Percentiles rank a stretch among this genome's conserved stretches.
Conservation (phyloP, 1,140 invertebrate genomes). For the Diorhabda carinulata region DNA sequence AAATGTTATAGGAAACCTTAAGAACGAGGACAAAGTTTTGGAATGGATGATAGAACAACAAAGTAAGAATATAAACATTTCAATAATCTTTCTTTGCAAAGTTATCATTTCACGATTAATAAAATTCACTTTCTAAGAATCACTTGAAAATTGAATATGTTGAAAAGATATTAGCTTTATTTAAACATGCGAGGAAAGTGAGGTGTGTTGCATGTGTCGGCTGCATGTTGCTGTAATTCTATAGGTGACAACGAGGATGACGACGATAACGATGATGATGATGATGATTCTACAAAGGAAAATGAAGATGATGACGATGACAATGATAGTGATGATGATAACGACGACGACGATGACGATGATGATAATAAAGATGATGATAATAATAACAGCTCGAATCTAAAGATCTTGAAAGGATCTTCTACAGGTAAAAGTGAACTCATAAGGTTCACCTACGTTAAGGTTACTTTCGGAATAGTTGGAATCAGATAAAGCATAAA, state of each 20-base stretch:
- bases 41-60: conserved; percentile 92
- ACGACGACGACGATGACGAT: conserved; percentile 51
- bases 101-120: not conserved
- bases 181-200: conserved; percentile 24
- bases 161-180: conserved; percentile 25
- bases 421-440: conserved; percentile 39
- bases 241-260: conserved; percentile 50
- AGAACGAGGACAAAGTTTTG: conserved; percentile 91
- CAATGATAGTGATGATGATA: conserved; percentile 43
- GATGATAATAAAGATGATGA: conserved; percentile 54
- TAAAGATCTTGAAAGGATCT: conserved; percentile 29
- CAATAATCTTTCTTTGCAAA: conserved; percentile 7
- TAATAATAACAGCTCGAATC: conserved; percentile 43
- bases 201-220: conserved; percentile 39
- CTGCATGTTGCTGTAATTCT: conserved; percentile 47
- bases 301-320: conserved; percentile 46
- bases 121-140: not conserved
- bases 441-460: not conserved
- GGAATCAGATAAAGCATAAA: not conserved
- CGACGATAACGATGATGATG: conserved; percentile 52
- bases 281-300: conserved; percentile 54
- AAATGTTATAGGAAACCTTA: conserved; percentile 83
- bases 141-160: not conserved
- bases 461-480: not conserved
- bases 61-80: conserved; percentile 65